A percentile compares a stretch with the other conserved stretches of the same genome.
phyloP scores from a whole-genome alignment of 1,140 invertebrate species.

The Thaumatotibia leucotreta region DNA sequence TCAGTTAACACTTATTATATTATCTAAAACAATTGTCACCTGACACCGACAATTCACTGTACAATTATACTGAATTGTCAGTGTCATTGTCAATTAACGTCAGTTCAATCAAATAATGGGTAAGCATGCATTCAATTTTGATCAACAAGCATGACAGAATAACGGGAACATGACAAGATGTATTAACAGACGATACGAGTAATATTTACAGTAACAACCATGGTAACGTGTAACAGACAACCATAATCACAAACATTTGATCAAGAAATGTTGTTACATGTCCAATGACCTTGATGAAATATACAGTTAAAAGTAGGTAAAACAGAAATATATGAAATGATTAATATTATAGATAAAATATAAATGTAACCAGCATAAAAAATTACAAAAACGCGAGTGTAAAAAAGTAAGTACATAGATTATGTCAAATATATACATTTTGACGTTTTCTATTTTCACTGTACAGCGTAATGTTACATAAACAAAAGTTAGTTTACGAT shows the following conservation, averaged over 20 bases:
- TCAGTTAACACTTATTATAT: neutral
- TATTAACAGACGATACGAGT: conserved; percentile 34
- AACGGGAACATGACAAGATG: conserved; percentile 27
- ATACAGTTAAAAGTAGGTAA: no score
- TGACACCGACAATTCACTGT: neutral
- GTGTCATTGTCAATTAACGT: neutral
- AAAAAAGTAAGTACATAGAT: no score
- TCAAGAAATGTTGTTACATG: neutral
- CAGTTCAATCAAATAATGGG: no score
- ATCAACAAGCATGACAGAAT: conserved; percentile 32
- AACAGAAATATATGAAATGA: no score
- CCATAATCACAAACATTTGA: neutral
- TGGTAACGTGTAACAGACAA: conserved; percentile 33
- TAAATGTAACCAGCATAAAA: no score
- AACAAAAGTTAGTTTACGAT: no score
- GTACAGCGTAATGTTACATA: no score
- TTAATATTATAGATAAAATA: no score
- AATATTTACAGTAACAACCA: conserved; percentile 30
- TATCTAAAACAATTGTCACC: neutral
- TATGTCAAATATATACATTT: no score
- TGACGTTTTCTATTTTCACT: no score
- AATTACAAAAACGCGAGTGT: no score
- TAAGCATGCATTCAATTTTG: neutral
- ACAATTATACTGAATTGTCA: neutral
- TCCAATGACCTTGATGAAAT: neutral